These are phyloP conservation scores for Siphlonurus alternatus DNA, from an alignment of 2,888 invertebrate genomes.

Conservation along the genomic window DNA sequence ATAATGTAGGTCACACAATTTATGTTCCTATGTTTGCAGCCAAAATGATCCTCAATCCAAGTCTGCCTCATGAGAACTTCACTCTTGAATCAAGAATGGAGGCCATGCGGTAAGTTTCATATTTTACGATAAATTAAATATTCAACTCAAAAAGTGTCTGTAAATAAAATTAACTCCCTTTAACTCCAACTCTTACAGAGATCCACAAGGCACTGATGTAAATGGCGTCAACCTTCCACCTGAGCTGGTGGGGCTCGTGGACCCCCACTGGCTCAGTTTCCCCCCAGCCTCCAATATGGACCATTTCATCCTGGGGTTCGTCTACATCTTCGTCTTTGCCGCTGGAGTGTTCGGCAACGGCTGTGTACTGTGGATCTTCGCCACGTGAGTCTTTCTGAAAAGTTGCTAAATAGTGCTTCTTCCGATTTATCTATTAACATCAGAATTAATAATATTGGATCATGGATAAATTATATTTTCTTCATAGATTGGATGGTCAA, in stretches of 20 bases:
- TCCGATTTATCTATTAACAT: too few relatives aligned
- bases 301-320: conserved; percentile 44
- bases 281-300: conserved; percentile 46
- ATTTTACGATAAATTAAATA: too few relatives aligned
- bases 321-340: conserved; percentile 43
- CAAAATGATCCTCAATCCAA: not conserved
- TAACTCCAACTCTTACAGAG: too few relatives aligned
- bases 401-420: not conserved
- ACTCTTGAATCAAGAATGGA: not conserved
- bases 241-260: conserved; percentile 38
- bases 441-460: too few relatives aligned
- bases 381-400: conserved; percentile 42
- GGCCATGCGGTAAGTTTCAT: too few relatives aligned
- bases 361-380: conserved; percentile 53
- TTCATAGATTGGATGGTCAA: too few relatives aligned
- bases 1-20: too few relatives aligned
- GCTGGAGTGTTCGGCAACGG: conserved; percentile 49
- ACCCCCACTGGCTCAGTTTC: conserved; percentile 51
- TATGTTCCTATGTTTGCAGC: not conserved
- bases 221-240: not conserved
- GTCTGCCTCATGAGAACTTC: not conserved
- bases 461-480: too few relatives aligned
- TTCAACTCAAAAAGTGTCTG: too few relatives aligned
- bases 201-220: too few relatives aligned
- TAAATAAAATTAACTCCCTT: too few relatives aligned